Conservation (phyloP, 2,113 vertebrate genomes). For the Melanocharis versteri region DNA sequence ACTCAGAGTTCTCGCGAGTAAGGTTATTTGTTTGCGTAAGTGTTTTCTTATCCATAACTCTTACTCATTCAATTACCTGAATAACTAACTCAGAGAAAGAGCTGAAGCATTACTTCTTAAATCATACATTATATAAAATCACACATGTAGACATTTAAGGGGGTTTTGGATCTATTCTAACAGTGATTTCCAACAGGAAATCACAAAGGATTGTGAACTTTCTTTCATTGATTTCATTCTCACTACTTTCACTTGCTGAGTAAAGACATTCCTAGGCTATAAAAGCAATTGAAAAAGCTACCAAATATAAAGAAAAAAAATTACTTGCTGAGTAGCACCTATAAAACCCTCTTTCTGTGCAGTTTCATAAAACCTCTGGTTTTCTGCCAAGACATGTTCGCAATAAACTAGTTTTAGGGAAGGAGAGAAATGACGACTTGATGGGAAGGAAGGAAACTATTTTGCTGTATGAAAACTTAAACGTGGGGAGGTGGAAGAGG, state of each 20-base stretch:
- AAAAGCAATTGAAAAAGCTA: slow-evolving; percentile 37
- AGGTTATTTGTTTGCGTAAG: not conserved
- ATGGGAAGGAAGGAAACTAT: slow-evolving; percentile 20
- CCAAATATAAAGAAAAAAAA: not conserved
- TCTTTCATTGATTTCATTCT: slow-evolving; percentile 17
- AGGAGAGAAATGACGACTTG: not conserved
- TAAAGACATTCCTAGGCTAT: not conserved
- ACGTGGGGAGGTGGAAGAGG: not conserved
- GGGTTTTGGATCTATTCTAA: not conserved
- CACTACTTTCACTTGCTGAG: not conserved
- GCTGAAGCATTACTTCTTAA: not conserved
- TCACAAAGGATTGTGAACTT: not conserved
- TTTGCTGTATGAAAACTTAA: not conserved
- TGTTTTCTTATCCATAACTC: not conserved
- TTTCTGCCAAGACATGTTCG: slow-evolving; percentile 16
- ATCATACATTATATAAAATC: not conserved
- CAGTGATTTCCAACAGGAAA: not conserved
- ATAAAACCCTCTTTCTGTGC: slow-evolving; percentile 17
- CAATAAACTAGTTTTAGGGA: slow-evolving; percentile 28
- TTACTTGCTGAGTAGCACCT: slow-evolving; percentile 25
- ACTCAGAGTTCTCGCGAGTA: not conserved
- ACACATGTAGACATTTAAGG: not conserved
- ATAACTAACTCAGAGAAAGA: not conserved
- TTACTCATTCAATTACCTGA: not conserved
- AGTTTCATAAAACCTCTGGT: slow-evolving; percentile 28